Evolutionary conservation across 2,888 invertebrate genomes (phyloP).

Genomic region (Pyrochroa serraticornis): DNA sequence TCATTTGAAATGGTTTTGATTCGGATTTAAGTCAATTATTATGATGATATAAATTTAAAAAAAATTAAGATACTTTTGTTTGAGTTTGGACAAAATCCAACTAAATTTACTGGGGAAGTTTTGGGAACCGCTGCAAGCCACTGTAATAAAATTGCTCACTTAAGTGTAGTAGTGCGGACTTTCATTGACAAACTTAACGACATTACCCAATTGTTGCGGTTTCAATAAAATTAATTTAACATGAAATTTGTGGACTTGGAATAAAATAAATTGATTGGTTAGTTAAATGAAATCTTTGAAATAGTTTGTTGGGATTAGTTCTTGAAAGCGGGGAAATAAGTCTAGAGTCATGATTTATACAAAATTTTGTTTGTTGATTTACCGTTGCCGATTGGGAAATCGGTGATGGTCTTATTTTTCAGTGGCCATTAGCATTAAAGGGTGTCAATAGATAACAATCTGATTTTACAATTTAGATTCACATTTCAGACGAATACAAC

Average conservation of each 20-base stretch:
- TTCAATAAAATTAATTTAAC: slow-evolving; percentile 16
- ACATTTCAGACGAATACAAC: slow-evolving; percentile 21
- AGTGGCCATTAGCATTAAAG: slow-evolving; percentile 24
- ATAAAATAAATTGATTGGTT: slow-evolving; percentile 19
- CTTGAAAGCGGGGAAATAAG: background rate
- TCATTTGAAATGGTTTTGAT: background rate
- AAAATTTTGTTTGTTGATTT: background rate
- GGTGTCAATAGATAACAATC: slow-evolving; percentile 35
- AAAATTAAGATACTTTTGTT: slow-evolving; percentile 3
- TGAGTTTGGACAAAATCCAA: slow-evolving; percentile 1
- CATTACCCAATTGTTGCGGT: slow-evolving; percentile 6
- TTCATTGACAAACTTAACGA: slow-evolving; percentile 2
- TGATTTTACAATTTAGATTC: slow-evolving; percentile 33
- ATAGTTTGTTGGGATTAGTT: slow-evolving; percentile 16
- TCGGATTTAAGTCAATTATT: background rate
- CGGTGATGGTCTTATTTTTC: slow-evolving; percentile 13
- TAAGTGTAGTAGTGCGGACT: background rate
- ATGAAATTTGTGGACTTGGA: slow-evolving; percentile 13
- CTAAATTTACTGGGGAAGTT: background rate
- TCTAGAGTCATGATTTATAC: background rate
- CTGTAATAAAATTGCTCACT: background rate
- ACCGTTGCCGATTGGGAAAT: slow-evolving; percentile 1
- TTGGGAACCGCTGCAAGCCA: slow-evolving; percentile 6
- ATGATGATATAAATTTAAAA: background rate
- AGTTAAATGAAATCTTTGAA: slow-evolving; percentile 1